Conservation (phyloP, 2,888 invertebrate species). For the Coronaproctus castanopsis region DNA sequence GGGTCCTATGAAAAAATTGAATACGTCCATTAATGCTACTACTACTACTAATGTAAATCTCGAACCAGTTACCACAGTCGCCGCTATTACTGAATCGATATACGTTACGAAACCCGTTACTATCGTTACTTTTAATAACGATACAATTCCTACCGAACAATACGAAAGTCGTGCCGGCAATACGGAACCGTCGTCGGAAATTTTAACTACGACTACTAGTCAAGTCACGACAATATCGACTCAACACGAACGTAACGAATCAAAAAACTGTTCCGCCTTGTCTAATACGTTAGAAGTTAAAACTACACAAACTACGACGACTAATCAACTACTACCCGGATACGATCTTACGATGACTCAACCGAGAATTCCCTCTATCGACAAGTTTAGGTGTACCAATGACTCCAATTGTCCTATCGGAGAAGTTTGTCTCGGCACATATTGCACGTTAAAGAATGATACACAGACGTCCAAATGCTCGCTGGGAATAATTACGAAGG, state of each 20-base stretch:
- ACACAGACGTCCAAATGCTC: conserved; percentile 33
- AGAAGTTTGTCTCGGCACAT: conserved; percentile 9
- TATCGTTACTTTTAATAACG: background rate
- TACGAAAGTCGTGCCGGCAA: background rate
- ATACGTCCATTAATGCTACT: background rate
- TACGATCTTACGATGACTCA: background rate
- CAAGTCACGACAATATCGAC: background rate
- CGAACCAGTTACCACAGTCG: background rate
- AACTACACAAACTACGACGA: conserved; percentile 4
- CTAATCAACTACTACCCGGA: background rate
- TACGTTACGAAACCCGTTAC: background rate
- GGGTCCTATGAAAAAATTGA: background rate
- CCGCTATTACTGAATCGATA: too few relatives aligned
- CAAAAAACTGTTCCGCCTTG: conserved; percentile 3
- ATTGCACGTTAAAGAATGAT: conserved; percentile 49
- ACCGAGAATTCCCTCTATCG: background rate
- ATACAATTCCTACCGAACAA: background rate
- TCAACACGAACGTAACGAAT: background rate
- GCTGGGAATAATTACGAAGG: conserved; percentile 15
- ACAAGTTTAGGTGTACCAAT: conserved; percentile 3
- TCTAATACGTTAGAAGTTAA: conserved; percentile 1
- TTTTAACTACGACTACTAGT: background rate
- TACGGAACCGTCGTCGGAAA: background rate
- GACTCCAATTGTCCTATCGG: conserved; percentile 7
- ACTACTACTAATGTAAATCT: background rate